Conservation (phyloP, 2,113 vertebrate genomes). For the Pollachius pollachius region DNA sequence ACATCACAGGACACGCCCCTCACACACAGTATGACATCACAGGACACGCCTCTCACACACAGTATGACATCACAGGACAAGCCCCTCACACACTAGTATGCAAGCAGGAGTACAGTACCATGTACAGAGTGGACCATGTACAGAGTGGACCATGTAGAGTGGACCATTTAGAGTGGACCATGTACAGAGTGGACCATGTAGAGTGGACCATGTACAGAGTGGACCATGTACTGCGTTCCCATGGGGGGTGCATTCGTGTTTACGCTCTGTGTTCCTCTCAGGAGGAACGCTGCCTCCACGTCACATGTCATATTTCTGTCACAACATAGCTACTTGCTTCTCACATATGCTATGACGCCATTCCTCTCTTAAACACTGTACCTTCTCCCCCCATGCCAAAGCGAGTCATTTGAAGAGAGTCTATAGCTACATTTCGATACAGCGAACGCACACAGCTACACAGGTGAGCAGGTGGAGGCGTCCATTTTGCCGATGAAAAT, state of each 20-base stretch:
- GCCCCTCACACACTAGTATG: too few species aligned
- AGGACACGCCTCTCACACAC: too few species aligned
- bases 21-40: too few species aligned
- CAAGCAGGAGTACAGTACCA: background rate
- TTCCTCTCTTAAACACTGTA: background rate
- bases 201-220: background rate
- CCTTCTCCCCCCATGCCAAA: background rate
- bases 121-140: background rate
- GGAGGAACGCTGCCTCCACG: conserved; percentile 52
- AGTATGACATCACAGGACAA: too few species aligned
- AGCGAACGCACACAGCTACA: background rate
- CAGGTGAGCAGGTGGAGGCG: background rate
- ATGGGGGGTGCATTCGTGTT: conserved; percentile 53
- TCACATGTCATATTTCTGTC: background rate
- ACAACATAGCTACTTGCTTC: too few species aligned
- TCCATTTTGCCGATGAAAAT: background rate
- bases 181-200: conserved; percentile 9
- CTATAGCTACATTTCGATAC: background rate
- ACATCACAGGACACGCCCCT: too few species aligned
- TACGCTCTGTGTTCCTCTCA: conserved; percentile 37
- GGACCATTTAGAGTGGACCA: conserved; percentile 42
- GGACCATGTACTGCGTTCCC: conserved; percentile 10
- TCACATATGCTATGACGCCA: too few species aligned
- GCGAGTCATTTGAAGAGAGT: background rate
- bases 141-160: conserved; percentile 51